These are phyloP conservation scores for Bergia puertoricense DNA, from an alignment of 92 coral and sea anemone genomes.

Conservation along the genomic window DNA sequence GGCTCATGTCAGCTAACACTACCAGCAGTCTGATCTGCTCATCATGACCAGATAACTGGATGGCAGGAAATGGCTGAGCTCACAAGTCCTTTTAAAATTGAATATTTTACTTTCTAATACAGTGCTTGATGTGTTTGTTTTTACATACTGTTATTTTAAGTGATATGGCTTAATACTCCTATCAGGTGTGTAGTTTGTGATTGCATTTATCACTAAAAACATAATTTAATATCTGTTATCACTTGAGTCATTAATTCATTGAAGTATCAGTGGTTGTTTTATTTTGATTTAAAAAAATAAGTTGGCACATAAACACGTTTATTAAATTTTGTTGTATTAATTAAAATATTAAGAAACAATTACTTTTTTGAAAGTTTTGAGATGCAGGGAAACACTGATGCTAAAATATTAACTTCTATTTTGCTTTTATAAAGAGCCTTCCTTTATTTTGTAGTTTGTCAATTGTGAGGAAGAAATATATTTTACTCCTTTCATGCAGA, in stretches of 20 bases:
- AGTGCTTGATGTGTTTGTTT: background rate
- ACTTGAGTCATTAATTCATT: background rate
- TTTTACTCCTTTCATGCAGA: background rate
- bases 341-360: background rate
- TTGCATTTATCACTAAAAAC: background rate
- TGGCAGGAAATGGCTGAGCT: constrained; percentile 17
- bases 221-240: background rate
- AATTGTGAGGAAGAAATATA: background rate
- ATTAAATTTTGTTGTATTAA: background rate
- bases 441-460: background rate
- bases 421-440: background rate
- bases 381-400: background rate
- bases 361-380: background rate
- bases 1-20: constrained; percentile 2
- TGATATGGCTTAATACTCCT: background rate
- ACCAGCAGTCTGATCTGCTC: background rate
- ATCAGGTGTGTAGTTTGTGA: background rate
- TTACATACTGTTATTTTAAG: background rate
- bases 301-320: background rate
- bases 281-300: background rate
- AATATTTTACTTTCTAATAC: background rate
- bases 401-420: background rate
- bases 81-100: background rate
- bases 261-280: background rate
- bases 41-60: background rate